A percentile compares a stretch with the other conserved stretches of the same genome.
These are phyloP conservation scores for Rynchops niger DNA, from an alignment of 2,113 vertebrate species.

Conservation along the genomic window DNA sequence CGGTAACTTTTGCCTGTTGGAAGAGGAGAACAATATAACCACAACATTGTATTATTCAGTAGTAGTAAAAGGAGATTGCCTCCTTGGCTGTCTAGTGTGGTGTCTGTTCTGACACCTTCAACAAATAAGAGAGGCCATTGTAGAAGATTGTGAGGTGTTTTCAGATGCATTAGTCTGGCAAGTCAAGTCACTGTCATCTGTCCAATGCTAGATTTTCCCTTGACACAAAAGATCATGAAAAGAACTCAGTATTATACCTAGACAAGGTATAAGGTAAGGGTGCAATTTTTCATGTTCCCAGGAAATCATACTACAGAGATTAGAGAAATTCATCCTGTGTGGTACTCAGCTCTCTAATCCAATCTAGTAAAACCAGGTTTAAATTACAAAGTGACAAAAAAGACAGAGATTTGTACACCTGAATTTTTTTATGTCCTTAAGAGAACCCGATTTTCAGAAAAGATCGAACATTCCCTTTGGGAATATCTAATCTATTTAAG, in stretches of 20 bases:
- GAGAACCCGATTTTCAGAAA: neutral
- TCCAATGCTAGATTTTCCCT: neutral
- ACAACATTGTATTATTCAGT: neutral
- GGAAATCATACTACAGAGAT: neutral
- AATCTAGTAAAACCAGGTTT: neutral
- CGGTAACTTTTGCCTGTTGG: neutral
- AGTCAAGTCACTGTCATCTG: neutral
- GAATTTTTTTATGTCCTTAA: neutral
- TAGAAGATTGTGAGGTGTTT: neutral
- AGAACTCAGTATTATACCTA: neutral
- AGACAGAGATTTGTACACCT: neutral
- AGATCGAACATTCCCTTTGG: neutral
- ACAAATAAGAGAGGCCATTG: neutral
- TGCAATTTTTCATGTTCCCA: neutral
- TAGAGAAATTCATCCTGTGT: neutral
- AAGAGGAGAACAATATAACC: neutral
- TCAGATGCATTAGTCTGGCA: neutral
- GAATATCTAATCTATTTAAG: neutral
- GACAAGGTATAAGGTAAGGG: neutral
- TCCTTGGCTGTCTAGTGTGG: neutral
- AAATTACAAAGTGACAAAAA: neutral
- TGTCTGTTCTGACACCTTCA: neutral
- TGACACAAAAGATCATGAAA: neutral
- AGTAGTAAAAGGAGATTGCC: neutral
- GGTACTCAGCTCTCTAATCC: neutral